These are phyloP conservation scores for Camptogramma bilineatum DNA, from an alignment of 2,888 invertebrate species.

Conservation along the genomic window DNA sequence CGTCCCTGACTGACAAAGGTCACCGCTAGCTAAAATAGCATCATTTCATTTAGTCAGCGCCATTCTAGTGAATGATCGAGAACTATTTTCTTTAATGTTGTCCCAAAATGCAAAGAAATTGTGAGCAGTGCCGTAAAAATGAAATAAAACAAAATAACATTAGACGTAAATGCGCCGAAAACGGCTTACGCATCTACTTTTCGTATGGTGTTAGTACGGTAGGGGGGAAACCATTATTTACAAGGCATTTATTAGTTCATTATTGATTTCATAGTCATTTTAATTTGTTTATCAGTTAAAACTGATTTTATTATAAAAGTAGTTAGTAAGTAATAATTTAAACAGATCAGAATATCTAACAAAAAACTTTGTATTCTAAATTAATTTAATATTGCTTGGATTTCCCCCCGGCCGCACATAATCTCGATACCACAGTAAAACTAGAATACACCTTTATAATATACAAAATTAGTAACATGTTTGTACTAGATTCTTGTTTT, in stretches of 20 bases:
- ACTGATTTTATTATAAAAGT: neutral
- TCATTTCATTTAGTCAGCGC: neutral
- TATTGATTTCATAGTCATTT: neutral
- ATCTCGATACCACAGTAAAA: slow-evolving; percentile 60
- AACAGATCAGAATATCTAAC: too few species aligned
- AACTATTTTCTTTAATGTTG: neutral
- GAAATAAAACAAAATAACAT: slow-evolving; percentile 51
- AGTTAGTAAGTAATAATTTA: too few species aligned
- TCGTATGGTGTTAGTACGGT: slow-evolving; percentile 46
- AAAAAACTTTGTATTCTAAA: neutral
- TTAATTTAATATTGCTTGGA: slow-evolving; percentile 5
- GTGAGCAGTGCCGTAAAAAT: slow-evolving; percentile 38
- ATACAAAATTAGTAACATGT: slow-evolving; percentile 85
- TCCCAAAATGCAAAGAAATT: slow-evolving; percentile 21
- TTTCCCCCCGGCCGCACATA: slow-evolving; percentile 40
- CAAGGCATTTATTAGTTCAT: neutral
- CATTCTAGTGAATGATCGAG: neutral
- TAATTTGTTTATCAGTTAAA: neutral
- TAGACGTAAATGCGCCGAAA: slow-evolving; percentile 60
- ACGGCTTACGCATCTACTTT: slow-evolving; percentile 55
- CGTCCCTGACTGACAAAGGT: neutral
- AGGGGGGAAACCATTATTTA: slow-evolving; percentile 49
- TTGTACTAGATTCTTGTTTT: slow-evolving; percentile 80
- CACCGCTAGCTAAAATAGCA: neutral
- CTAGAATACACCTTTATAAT: slow-evolving; percentile 77